phyloP scores from a whole-genome alignment of 2,888 invertebrate species.

The Platerodrilus igneus region DNA sequence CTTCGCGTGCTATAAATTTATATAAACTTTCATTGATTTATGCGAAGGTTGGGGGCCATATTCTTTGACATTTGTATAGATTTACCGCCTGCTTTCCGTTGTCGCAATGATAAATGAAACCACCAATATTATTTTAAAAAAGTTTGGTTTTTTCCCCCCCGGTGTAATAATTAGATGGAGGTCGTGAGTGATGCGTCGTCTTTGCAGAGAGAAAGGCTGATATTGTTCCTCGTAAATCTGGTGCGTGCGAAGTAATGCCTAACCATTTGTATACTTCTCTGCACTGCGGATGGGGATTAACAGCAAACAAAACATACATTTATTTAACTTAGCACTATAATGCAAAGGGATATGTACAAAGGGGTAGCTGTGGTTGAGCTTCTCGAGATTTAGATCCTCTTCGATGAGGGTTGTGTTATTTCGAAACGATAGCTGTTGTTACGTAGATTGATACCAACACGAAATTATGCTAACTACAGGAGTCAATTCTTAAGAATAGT shows the following conservation, averaged over 20 bases:
- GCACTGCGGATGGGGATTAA: conserved; percentile 24
- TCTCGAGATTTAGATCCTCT: no score
- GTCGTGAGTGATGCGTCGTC: conserved; percentile 22
- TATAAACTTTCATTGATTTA: conserved; percentile 38
- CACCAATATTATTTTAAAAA: no score
- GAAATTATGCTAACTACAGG: no score
- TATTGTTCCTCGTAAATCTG: conserved; percentile 21
- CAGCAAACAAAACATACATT: conserved; percentile 23
- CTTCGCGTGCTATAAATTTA: conserved; percentile 37
- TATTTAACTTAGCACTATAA: conserved; percentile 16
- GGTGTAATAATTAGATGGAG: conserved; percentile 23
- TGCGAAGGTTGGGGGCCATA: conserved; percentile 34
- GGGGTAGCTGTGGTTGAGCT: no score
- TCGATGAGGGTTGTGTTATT: no score
- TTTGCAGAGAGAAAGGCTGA: conserved; percentile 19
- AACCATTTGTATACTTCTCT: conserved; percentile 24
- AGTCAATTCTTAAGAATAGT: no score
- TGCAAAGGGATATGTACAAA: conserved; percentile 6
- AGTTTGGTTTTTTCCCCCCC: no score
- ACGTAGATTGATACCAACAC: no score
- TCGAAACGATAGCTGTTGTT: no score
- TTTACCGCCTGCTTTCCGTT: conserved; percentile 32
- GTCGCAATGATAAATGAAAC: conserved; percentile 26
- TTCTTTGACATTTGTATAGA: conserved; percentile 40
- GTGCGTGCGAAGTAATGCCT: conserved; percentile 23